Evolutionary conservation across 2,888 invertebrate species (phyloP).

Genomic region (Muschampia plurimacula): DNA sequence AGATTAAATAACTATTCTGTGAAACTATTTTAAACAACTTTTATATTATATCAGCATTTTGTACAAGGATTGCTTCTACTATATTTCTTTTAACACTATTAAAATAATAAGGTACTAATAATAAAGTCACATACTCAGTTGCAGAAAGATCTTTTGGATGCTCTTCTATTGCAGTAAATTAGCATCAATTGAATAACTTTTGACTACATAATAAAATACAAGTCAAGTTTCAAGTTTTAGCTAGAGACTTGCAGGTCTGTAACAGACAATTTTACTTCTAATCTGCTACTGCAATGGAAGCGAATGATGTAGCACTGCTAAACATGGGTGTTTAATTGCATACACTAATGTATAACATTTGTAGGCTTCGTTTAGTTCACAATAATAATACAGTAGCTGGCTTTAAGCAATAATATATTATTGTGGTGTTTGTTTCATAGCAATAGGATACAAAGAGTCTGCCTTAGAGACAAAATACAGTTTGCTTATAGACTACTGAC

Average conservation of each 20-base stretch:
- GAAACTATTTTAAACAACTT: constrained; percentile 85
- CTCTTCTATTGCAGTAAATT: constrained; percentile 5
- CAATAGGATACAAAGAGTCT: constrained; percentile 18
- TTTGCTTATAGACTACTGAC: constrained; percentile 19
- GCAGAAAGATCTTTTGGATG: constrained; percentile 17
- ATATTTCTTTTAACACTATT: constrained; percentile 60
- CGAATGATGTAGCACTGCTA: neutral
- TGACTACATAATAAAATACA: too few species aligned
- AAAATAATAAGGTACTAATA: constrained; percentile 63
- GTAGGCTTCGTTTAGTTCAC: too few species aligned
- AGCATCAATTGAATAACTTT: neutral
- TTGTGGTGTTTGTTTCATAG: constrained; percentile 14
- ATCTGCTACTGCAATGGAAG: neutral
- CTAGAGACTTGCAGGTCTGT: neutral
- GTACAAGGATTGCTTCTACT: constrained; percentile 72
- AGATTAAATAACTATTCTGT: constrained; percentile 82
- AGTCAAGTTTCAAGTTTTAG: neutral
- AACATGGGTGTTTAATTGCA: neutral
- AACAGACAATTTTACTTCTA: neutral
- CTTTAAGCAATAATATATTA: neutral
- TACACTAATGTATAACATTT: too few species aligned
- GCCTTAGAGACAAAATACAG: constrained; percentile 19
- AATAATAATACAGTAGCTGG: neutral
- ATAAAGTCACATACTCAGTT: constrained; percentile 49
- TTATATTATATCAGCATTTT: constrained; percentile 81